Evolutionary conservation across 2,797 vertebrate genomes (phyloP), one percentile per base, ranked within the genome.

Genomic region (Epinephelus coioides): DNA sequence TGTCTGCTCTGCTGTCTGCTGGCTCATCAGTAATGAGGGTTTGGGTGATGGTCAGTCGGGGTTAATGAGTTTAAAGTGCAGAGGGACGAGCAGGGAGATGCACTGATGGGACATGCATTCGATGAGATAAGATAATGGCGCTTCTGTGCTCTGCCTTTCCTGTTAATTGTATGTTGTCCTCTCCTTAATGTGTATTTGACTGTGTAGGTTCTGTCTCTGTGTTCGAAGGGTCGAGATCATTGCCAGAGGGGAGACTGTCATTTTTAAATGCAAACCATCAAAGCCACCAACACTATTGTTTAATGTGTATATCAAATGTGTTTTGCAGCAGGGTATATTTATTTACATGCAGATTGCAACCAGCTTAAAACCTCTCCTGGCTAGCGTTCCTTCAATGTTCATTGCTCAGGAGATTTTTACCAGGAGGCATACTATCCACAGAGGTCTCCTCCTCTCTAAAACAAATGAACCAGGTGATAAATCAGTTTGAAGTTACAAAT

Each of bases 1-100:
- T 18, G 71, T 40, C 69, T 47, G 77, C 64, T 60, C 67, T 2
- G 53, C 64, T 18, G 73, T 81, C 56, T 55, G 77, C 81, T 54
- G 75, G 63, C 79, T 65, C 72, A 60, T 74, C 82, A 78, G 77
- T 84, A 82, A 88, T 14, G 54, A 81, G 76, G 68, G 53, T 73
- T 82, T 62, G 53, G 60, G 47, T 54, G 44, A 56, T 66, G 61
- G 61, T 81, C 38, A 15, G 82, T 62, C 3, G 2, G 6, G 77
- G 85, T 90, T 88, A 89, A 91, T 86, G 88, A 91, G 91, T 90
- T 88, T 81, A 84, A 78, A 51, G 6, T 17, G 78, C 0, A 5
- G 44, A 51, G 55, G 72, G 80, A 76, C 12, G 18, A 79, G 74
- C 73, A 72, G 72, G 40, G 61, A 68, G 72, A 76, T 9, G 0